Evolutionary conservation across 2,888 invertebrate species (phyloP), one percentile per base, ranked within the genome.

Genomic region (Mesochorus sp.): DNA sequence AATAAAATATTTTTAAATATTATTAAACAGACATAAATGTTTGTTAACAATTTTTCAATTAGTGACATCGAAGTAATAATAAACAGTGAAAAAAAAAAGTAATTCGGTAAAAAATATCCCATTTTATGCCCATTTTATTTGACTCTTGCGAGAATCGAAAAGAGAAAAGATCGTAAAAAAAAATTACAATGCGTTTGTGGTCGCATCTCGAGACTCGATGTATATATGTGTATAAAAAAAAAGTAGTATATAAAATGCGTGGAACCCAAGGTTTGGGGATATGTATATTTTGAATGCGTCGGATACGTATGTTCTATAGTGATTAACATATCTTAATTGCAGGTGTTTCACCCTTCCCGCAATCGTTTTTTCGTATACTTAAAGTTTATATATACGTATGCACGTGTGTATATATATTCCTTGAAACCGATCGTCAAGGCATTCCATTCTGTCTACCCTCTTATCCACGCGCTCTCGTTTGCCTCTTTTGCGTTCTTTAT

Each of bases 301-400:
- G 75, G 66, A 81, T 81, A 81, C 82, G 82, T 81, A 81, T 84
- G 82, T 86, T 83, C 80, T 82, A 79, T 80, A 72, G 82, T 84
- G 86, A 88, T 88, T 87, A 86, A 86, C 87, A 86, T 87, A 88
- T 87, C 87, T 88, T 87, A 86, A 87, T 88, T 88, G 86, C 87
- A 86, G 85, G 86, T 87, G 86, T 87, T 87, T 85, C 84, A 82
- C 80, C 80, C 82, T 77, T 81, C 73, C 79, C 19, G 66, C 73
- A 76, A 80, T 80, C 81, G 73, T 77, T 80, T 79, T 76, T 76
- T 49, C 80, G n/a, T 66, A 76, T 74, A 10, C 61, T 61, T 37
- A 19, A 53, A n/a, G 14, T 55, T 34, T 70, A 39, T 39, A 8
- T 6, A n/a, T 24, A 24, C 34, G 17, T 37, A n/a, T n/a, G n/a